A percentile compares a stretch with the other conserved stretches of the same genome.
Conservation (phyloP, 2,113 vertebrate genomes). For the Rhea pennata region DNA sequence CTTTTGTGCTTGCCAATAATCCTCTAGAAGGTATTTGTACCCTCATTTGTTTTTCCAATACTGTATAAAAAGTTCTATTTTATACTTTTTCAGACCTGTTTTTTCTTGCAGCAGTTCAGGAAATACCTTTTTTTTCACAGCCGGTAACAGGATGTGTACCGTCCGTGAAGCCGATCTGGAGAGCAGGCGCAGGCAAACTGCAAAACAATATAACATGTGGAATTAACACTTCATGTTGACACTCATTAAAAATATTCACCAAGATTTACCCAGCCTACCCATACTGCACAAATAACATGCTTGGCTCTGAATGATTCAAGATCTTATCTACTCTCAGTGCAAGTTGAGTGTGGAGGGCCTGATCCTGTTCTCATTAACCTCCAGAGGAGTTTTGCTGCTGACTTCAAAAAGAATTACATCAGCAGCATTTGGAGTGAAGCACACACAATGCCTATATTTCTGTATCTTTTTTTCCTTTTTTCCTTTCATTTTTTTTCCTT, state of each 20-base stretch:
- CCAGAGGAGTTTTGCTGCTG: constrained; percentile 33
- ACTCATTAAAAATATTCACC: constrained; percentile 47
- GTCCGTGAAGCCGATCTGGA: background rate
- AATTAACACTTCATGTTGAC: constrained; percentile 47
- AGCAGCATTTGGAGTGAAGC: constrained; percentile 33
- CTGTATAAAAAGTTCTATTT: background rate
- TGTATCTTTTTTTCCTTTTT: background rate
- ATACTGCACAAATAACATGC: constrained; percentile 38
- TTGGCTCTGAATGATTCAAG: constrained; percentile 38
- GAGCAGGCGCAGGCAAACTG: constrained; percentile 32
- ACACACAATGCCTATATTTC: background rate
- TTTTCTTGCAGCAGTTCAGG: background rate
- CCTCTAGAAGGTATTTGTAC: background rate
- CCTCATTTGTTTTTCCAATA: background rate
- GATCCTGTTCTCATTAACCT: constrained; percentile 58
- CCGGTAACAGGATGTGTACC: background rate
- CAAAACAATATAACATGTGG: constrained; percentile 30
- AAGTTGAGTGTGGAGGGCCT: constrained; percentile 33
- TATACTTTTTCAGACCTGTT: background rate
- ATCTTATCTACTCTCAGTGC: constrained; percentile 35
- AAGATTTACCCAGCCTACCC: constrained; percentile 56
- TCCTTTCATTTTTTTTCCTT: background rate
- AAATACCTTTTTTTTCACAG: background rate
- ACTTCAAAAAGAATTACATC: constrained; percentile 55
- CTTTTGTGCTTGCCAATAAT: background rate